Evolutionary conservation across 2,888 invertebrate species (phyloP).

Genomic region (Hypsopygia costalis): DNA sequence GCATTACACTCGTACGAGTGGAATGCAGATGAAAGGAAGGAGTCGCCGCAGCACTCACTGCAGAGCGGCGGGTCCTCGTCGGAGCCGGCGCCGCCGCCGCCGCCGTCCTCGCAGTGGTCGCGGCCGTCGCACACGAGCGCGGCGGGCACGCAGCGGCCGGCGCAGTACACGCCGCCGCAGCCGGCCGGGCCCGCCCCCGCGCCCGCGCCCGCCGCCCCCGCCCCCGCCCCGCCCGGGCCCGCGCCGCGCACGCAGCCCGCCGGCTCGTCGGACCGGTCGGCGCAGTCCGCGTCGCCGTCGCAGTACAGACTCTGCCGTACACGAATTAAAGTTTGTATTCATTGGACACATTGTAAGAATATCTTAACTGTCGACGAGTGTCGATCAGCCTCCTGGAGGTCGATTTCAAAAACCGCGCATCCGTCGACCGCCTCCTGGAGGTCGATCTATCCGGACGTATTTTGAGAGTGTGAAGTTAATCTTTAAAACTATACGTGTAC

Average conservation of each 20-base stretch:
- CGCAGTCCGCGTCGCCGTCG: constrained; percentile 85
- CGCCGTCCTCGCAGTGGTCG: constrained; percentile 84
- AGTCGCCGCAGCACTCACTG: too few species aligned
- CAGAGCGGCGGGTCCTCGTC: constrained; percentile 82
- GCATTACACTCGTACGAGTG: too few species aligned
- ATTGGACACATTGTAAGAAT: too few species aligned
- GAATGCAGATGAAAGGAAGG: too few species aligned
- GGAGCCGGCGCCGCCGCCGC: constrained; percentile 75
- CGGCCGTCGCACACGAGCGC: constrained; percentile 86
- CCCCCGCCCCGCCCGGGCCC: constrained; percentile 58
- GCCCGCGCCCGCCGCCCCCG: constrained; percentile 37
- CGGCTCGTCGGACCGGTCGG: constrained; percentile 86
- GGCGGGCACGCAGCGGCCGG: constrained; percentile 83
- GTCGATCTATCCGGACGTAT: too few species aligned
- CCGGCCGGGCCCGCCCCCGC: constrained; percentile 13
- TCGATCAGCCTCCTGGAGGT: too few species aligned
- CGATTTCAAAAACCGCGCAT: too few species aligned
- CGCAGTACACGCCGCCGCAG: constrained; percentile 72
- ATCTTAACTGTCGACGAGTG: too few species aligned
- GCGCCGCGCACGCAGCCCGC: constrained; percentile 79
- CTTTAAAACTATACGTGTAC: too few species aligned
- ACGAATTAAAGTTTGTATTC: too few species aligned
- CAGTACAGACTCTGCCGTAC: constrained; percentile 78
- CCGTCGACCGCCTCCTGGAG: too few species aligned
- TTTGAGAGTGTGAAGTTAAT: too few species aligned